Evolutionary conservation across 2,797 vertebrate species (phyloP).

Genomic region (Podarcis siculus): DNA sequence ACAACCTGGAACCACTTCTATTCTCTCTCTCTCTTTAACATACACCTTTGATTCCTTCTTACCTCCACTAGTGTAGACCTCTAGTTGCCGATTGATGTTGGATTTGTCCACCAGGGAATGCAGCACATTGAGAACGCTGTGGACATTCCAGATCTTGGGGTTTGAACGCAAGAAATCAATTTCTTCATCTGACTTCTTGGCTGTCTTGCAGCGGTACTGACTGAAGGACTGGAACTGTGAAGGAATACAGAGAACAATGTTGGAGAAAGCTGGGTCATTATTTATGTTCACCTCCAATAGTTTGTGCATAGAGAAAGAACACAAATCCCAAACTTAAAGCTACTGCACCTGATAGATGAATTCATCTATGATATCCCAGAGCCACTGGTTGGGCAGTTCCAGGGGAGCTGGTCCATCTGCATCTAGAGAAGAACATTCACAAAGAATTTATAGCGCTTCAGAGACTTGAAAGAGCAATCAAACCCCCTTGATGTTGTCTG

Average conservation of each 20-base stretch:
- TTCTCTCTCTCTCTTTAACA: neutral
- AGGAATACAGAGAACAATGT: neutral
- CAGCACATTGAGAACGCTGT: slow-evolving; percentile 97
- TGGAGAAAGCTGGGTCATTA: neutral
- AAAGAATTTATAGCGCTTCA: neutral
- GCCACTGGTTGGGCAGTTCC: slow-evolving; percentile 98
- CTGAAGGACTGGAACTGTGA: slow-evolving; percentile 97
- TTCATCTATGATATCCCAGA: slow-evolving; percentile 99
- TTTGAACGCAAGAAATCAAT: slow-evolving; percentile 97
- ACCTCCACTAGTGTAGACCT: slow-evolving; percentile 99
- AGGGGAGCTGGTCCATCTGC: slow-evolving; percentile 96
- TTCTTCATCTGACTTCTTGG: slow-evolving; percentile 97
- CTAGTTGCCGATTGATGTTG: slow-evolving; percentile 98
- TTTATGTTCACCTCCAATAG: neutral
- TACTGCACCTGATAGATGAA: slow-evolving; percentile 95
- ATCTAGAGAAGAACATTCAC: slow-evolving; percentile 77
- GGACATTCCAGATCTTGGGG: slow-evolving; percentile 99
- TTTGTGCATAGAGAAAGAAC: neutral
- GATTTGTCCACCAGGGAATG: slow-evolving; percentile 98
- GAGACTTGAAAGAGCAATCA: neutral
- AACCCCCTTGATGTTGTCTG: too few species aligned
- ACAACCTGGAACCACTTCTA: neutral
- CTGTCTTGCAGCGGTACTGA: slow-evolving; percentile 98
- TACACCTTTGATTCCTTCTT: slow-evolving; percentile 34
- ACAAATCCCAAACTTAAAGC: neutral